Evolutionary conservation across 2,888 invertebrate species (phyloP), one percentile per base, ranked within the genome.

Genomic region (Griposia aprilina): DNA sequence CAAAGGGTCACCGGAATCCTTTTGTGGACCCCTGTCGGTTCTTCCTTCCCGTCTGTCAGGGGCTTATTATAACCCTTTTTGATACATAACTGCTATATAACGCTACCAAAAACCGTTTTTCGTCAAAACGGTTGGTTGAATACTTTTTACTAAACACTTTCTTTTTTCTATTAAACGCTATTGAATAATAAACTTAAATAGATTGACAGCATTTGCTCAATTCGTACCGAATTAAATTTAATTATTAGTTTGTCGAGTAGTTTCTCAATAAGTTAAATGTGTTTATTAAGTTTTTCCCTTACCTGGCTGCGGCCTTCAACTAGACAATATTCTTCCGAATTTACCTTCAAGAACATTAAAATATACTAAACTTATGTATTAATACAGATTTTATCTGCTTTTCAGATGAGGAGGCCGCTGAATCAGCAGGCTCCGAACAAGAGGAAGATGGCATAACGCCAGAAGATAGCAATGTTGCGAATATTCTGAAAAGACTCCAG

Each of bases 401-500:
- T 92, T n/a, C 91, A 92, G 93, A 90, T 82, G 94, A 90, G 15
- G 95, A 95, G 60, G 93, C 89, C 30, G 90, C 90, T 71, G 93
- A 93, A 50, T 86, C 90, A 26, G 80, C 91, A 88, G 93, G 91
- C 36, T 82, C 90, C 71, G 89, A 91, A 68, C 89, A 91, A 80
- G 90, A 91, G 69, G 89, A 91, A 74, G 90, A 90, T 67, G 88
- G 87, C 36, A 79, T 84, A 30, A 88, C 90, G 59, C 85, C 90
- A 3, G 77, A 86, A 10, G 90, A 89, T 8, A 92, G 89, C 74
- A 93, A 95, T 92, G 95, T 97, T 41, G 92, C 94, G 36, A 89
- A 92, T 66, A 90, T 97, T 73, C 83, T 97, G 80, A 94, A 94
- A 81, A 93, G 94, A 70, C 92, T 97, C 0, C 93, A 96, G 84